A percentile compares a stretch with the other conserved stretches of the same genome.
Conservation (phyloP, 2,888 invertebrate genomes). For the Ornithoptera alexandrae region DNA sequence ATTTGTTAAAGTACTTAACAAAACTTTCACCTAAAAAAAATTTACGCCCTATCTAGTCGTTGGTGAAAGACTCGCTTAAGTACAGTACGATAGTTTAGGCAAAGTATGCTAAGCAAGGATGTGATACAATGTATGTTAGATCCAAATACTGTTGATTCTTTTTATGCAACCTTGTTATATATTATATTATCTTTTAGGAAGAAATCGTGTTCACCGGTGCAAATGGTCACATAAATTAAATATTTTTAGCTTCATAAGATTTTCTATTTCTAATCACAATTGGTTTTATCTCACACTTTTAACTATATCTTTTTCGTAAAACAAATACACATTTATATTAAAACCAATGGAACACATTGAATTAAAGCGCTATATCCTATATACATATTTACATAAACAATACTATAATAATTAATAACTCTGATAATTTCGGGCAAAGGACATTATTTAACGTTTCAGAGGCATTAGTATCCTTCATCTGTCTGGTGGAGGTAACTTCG, state of each 20-base stretch:
- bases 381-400: conserved; percentile 73
- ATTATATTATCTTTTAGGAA: neutral
- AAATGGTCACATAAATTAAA: conserved; percentile 47
- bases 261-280: conserved; percentile 50
- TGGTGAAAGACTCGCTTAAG: conserved; percentile 52
- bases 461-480: conserved; percentile 57
- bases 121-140: conserved; percentile 52
- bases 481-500: conserved; percentile 82
- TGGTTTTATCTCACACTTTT: conserved; percentile 34
- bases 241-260: conserved; percentile 41
- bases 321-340: conserved; percentile 45
- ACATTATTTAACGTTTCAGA: conserved; percentile 12
- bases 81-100: conserved; percentile 57
- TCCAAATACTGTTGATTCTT: conserved; percentile 7
- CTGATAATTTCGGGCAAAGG: conserved; percentile 25
- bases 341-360: conserved; percentile 70
- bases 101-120: conserved; percentile 64
- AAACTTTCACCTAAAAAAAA: conserved; percentile 38
- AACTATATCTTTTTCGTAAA: conserved; percentile 31
- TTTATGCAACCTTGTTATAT: conserved; percentile 10
- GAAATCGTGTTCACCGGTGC: conserved; percentile 34
- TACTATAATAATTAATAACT: conserved; percentile 59
- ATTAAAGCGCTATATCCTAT: conserved; percentile 73
- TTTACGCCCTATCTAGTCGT: conserved; percentile 61
- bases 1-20: conserved; percentile 33